phyloP scores from a whole-genome alignment of 1,140 invertebrate species.

The Holcopasites calliopsidis region DNA sequence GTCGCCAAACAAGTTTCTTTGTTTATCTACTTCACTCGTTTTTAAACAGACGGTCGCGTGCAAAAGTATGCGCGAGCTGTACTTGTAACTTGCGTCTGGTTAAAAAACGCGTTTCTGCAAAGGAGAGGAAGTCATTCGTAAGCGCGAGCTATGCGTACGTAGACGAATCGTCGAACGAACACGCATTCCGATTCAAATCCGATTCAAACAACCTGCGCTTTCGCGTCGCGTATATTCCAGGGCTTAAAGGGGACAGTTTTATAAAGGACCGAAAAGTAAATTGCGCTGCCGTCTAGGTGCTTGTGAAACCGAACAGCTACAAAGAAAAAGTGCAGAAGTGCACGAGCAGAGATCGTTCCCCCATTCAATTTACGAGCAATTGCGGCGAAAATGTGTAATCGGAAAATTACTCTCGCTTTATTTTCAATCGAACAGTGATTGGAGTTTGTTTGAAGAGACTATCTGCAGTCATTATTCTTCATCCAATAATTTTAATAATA shows the following conservation, averaged over 20 bases:
- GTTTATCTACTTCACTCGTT: not conserved
- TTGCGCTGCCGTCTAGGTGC: too few species aligned
- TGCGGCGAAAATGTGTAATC: not conserved
- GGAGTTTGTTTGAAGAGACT: not conserved
- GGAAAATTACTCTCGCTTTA: not conserved
- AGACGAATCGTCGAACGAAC: not conserved
- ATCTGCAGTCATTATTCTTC: too few species aligned
- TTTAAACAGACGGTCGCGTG: too few species aligned
- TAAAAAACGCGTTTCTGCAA: not conserved
- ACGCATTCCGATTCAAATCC: not conserved
- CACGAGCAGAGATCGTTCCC: not conserved
- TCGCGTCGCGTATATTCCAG: not conserved
- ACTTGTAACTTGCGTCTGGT: not conserved
- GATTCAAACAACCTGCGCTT: not conserved
- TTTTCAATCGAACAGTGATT: not conserved
- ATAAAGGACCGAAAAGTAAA: not conserved
- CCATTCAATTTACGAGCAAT: slow-evolving; percentile 16
- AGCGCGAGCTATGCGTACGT: not conserved
- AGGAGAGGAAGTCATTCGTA: not conserved
- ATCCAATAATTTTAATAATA: too few species aligned
- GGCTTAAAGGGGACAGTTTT: slow-evolving; percentile 8
- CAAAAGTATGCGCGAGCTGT: not conserved
- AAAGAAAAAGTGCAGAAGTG: not conserved
- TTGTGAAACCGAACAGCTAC: not conserved
- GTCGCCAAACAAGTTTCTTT: not conserved